Evolutionary conservation across 2,888 invertebrate species (phyloP).

Genomic region (Globia sparganii): DNA sequence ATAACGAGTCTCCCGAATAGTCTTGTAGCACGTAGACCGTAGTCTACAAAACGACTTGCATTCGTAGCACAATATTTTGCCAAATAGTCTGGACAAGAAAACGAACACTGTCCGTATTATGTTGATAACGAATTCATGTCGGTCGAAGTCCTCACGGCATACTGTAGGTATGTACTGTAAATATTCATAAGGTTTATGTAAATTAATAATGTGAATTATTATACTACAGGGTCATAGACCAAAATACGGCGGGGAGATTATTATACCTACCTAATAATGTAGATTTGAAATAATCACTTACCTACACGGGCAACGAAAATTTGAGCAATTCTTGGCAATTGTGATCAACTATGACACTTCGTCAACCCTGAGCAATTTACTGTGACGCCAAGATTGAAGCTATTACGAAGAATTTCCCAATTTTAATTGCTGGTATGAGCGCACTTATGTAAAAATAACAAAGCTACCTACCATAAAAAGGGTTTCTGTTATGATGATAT

Average conservation of each 20-base stretch:
- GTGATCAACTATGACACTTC: background rate
- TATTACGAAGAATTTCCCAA: too few relatives aligned
- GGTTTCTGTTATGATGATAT: background rate
- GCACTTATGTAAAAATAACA: background rate
- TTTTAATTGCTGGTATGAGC: background rate
- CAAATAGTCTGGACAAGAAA: slow-evolving; percentile 9
- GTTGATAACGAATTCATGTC: slow-evolving; percentile 19
- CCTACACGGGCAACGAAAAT: background rate
- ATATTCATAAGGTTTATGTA: background rate
- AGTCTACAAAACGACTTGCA: slow-evolving; percentile 21
- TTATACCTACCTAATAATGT: background rate
- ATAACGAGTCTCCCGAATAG: slow-evolving; percentile 7
- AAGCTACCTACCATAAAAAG: background rate
- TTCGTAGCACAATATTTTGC: slow-evolving; percentile 24
- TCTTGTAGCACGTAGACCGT: slow-evolving; percentile 9
- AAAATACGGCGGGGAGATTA: background rate
- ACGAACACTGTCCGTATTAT: slow-evolving; percentile 6
- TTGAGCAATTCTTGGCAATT: background rate
- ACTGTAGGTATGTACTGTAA: background rate
- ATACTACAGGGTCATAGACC: background rate
- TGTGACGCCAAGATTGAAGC: background rate
- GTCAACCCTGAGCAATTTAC: background rate
- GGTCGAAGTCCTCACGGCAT: slow-evolving; percentile 5
- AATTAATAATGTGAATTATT: background rate
- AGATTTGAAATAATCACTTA: background rate